Percentiles rank a stretch among this genome's conserved stretches.
These are phyloP conservation scores for Glyphotaelius pellucidus DNA, from an alignment of 2,888 invertebrate species.

Conservation along the genomic window DNA sequence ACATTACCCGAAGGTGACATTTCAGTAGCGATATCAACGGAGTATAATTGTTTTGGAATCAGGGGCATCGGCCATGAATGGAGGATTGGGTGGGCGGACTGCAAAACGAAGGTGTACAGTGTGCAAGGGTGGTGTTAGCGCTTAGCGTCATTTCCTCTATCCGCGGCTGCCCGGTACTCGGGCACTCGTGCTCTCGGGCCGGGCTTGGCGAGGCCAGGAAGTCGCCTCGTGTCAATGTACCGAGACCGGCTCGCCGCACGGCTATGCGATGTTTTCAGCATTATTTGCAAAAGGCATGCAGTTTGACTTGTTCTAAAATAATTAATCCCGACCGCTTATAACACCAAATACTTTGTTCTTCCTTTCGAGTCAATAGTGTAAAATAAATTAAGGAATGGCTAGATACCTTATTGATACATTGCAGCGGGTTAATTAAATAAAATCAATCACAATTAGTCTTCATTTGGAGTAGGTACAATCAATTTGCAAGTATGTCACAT, in stretches of 20 bases:
- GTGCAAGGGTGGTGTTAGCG: no score
- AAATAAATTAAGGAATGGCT: background rate
- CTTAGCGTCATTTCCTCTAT: background rate
- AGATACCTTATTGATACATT: no score
- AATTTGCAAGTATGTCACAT: no score
- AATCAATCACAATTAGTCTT: no score
- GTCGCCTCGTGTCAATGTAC: conserved; percentile 29
- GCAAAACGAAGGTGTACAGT: no score
- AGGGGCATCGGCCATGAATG: background rate
- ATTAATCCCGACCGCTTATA: background rate
- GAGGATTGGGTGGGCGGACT: background rate
- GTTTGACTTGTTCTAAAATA: conserved; percentile 37
- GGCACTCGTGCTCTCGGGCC: conserved; percentile 11
- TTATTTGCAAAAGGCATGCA: conserved; percentile 2
- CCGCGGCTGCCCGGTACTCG: background rate
- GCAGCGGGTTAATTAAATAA: no score
- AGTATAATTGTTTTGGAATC: background rate
- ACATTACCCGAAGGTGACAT: background rate
- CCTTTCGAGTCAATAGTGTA: background rate
- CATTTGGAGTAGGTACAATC: no score
- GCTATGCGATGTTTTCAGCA: conserved; percentile 18
- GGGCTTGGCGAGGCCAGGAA: conserved; percentile 13
- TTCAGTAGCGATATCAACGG: background rate
- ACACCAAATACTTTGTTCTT: background rate
- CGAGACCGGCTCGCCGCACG: background rate